Evolutionary conservation across 2,113 vertebrate genomes (phyloP).

Genomic region (Capreolus pygargus): DNA sequence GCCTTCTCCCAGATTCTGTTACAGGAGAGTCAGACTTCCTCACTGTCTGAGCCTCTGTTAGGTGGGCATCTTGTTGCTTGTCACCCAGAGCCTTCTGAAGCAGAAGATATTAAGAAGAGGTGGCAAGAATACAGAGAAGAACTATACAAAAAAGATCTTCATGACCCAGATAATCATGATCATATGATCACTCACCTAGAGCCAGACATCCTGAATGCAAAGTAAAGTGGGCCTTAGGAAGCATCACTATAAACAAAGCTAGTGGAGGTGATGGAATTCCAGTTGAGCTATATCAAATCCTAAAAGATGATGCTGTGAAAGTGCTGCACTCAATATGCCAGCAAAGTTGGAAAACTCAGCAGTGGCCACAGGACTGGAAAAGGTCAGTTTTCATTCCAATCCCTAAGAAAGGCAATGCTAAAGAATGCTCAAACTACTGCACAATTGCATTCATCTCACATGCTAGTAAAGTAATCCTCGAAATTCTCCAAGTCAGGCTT

Average conservation of each 20-base stretch:
- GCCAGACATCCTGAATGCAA: background rate
- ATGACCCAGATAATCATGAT: background rate
- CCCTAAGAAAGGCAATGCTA: background rate
- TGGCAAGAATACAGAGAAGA: background rate
- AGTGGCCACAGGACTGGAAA: background rate
- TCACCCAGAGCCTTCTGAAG: background rate
- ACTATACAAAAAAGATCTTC: background rate
- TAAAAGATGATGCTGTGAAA: background rate
- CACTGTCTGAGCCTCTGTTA: background rate
- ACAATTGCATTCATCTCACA: background rate
- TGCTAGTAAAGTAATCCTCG: fast-evolving
- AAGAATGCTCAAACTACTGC: background rate
- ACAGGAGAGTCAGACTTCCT: background rate
- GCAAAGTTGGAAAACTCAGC: background rate
- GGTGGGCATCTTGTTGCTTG: background rate
- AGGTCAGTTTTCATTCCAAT: background rate
- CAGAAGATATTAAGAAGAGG: background rate
- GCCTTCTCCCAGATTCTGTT: background rate
- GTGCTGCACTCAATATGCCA: background rate
- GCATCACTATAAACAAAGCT: background rate
- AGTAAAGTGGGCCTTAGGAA: background rate
- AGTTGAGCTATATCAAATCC: background rate
- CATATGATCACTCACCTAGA: background rate
- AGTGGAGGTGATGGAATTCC: background rate
- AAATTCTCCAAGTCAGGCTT: background rate